Base-by-base conservation (phyloP, 2,888 invertebrate species). In the Ptychoptera albimana region DNA sequence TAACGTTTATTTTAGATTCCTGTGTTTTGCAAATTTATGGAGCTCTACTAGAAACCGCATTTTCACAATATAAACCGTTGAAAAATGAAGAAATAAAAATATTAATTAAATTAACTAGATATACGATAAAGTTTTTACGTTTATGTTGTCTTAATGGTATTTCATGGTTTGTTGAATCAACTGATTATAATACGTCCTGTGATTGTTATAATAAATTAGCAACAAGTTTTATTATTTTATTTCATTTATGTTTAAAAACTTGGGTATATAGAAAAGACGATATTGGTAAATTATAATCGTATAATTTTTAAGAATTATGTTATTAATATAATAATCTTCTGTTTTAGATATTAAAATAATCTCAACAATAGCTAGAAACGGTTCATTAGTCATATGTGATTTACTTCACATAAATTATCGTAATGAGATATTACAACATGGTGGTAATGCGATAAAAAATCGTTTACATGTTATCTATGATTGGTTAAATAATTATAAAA, bases 21-120 rank as follows among this genome's bases (percentile, higher is more conserved):
- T 49, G 49, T 43, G 29, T 14, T 11, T 37, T 50, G 10, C 47
- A 49, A 46, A 45, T 50, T 5, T 50, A 49, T 34, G 47, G 45
- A 15, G 46, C 43, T 4, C 34, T 49, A 9, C 32, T 50, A 16
- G 48, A 48, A 34, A 39, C 37, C 1, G 44, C 45, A 3, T 43
- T 50, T 29, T 44, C 47, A 6, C 50, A 50, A 30, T 31, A 44
- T 36, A 31, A 42, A 46, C 4, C 4, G 12, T 37, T 50, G 36
- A 29, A 12, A 1, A 9, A 40, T 11, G 31, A 31, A 9, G 42
- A 46, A 45, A 35, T 44, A n/a, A 31, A 49, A 9, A 42, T 35
- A 9, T 42, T 50, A 37, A 23, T 23, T 23, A 23, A 23, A 23
- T 7, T 23, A 7, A 23, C 23, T 23, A 23, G 23, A 23, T 23